Percentiles rank a stretch among this genome's conserved stretches.
phyloP scores from a whole-genome alignment of 2,113 vertebrate genomes.

The Anguilla japonica region DNA sequence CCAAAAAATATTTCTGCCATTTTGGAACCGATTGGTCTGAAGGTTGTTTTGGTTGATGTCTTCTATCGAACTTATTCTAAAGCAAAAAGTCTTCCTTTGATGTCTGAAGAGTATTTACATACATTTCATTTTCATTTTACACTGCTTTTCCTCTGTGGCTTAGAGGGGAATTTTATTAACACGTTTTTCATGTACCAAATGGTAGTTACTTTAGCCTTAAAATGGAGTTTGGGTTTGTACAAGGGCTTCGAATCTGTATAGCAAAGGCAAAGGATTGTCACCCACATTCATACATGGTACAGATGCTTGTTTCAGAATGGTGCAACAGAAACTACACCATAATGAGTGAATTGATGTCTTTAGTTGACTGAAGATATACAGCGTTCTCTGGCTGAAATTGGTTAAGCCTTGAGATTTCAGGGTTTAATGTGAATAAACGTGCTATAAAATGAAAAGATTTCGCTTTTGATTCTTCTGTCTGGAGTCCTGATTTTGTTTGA shows the following conservation, averaged over 20 bases:
- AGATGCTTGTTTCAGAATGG: not conserved
- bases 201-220: conserved; percentile 47
- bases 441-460: conserved; percentile 13
- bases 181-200: conserved; percentile 20
- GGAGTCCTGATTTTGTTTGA: not conserved
- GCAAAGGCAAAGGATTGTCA: conserved; percentile 5
- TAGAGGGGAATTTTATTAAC: conserved; percentile 3
- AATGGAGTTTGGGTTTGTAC: conserved; percentile 36
- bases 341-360: conserved; percentile 14
- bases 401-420: conserved; percentile 27
- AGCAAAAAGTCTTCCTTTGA: conserved; percentile 19
- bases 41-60: conserved; percentile 1
- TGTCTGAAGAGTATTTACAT: conserved; percentile 8
- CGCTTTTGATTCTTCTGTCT: not conserved
- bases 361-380: conserved; percentile 20
- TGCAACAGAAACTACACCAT: conserved; percentile 6
- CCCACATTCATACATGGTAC: not conserved
- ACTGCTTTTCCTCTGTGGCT: conserved; percentile 3
- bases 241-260: conserved; percentile 32
- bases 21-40: not conserved
- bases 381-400: conserved; percentile 14
- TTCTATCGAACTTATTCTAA: not conserved
- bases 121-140: not conserved
- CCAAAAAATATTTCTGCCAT: not conserved
- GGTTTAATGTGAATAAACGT: conserved; percentile 40